These are phyloP conservation scores for Bacillus rossius DNA, from an alignment of 1,140 invertebrate genomes.

Conservation along the genomic window DNA sequence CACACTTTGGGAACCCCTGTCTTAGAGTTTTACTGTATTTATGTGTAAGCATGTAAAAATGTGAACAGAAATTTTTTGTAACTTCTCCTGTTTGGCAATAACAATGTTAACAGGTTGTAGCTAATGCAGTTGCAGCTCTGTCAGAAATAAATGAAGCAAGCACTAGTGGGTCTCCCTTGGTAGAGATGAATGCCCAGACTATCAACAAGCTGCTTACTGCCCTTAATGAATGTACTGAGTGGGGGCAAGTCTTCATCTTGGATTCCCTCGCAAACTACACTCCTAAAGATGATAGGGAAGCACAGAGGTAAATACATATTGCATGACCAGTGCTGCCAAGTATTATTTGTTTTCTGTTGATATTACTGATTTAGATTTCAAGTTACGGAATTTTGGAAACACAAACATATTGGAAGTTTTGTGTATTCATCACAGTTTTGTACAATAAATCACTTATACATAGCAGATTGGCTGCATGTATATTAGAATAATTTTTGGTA, in stretches of 20 bases:
- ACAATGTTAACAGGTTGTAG: conserved; percentile 66
- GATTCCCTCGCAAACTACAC: conserved; percentile 97
- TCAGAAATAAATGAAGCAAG: conserved; percentile 98
- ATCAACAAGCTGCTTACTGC: conserved; percentile 99
- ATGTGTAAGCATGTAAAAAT: no score
- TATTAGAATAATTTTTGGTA: no score
- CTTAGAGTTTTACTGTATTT: no score
- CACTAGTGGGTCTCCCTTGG: conserved; percentile 83
- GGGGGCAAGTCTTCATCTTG: conserved; percentile 98
- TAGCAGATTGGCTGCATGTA: no score
- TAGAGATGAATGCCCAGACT: conserved; percentile 96
- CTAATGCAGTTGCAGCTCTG: conserved; percentile 97
- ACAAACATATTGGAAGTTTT: no score
- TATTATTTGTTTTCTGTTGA: background rate
- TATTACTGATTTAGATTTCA: no score
- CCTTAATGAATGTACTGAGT: conserved; percentile 98
- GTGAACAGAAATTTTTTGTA: background rate
- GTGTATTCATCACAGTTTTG: no score
- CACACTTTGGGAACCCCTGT: no score
- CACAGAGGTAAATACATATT: conserved; percentile 64
- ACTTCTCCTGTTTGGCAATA: background rate
- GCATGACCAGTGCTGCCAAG: background rate
- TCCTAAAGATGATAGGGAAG: conserved; percentile 95
- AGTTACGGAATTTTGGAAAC: no score
- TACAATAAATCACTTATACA: no score